phyloP scores from a whole-genome alignment of 2,888 invertebrate species.

The Volucella zonaria region DNA sequence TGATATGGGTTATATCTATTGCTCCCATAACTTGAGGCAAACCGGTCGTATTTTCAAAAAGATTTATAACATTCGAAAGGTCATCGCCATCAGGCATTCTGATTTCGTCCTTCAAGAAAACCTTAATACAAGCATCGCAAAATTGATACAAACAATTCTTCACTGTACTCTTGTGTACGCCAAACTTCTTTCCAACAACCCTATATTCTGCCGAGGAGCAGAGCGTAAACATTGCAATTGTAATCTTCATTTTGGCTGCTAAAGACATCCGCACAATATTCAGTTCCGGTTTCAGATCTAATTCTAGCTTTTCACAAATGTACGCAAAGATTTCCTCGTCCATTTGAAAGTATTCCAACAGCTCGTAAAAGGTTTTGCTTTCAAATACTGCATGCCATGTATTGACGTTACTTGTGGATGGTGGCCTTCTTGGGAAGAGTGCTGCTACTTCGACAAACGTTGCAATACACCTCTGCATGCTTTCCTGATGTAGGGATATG shows the following conservation, averaged over 20 bases:
- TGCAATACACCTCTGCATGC: no score
- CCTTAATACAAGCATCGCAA: slow-evolving; percentile 75
- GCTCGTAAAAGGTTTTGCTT: no score
- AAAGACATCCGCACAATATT: slow-evolving; percentile 50
- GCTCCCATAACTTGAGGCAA: slow-evolving; percentile 30
- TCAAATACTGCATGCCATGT: no score
- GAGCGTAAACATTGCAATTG: slow-evolving; percentile 73
- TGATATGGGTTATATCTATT: slow-evolving; percentile 29
- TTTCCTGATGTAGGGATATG: no score
- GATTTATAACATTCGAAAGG: slow-evolving; percentile 47
- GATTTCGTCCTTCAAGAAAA: slow-evolving; percentile 74
- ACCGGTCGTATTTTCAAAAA: slow-evolving; percentile 14
- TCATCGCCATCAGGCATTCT: slow-evolving; percentile 76
- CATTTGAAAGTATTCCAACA: not conserved
- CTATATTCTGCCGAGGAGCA: slow-evolving; percentile 74
- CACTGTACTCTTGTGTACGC: slow-evolving; percentile 74
- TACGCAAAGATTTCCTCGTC: not conserved
- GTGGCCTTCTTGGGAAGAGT: no score
- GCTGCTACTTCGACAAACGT: no score
- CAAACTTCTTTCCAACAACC: slow-evolving; percentile 74
- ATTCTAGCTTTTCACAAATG: slow-evolving; percentile 34
- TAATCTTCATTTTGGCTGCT: slow-evolving; percentile 71
- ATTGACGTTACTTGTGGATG: no score
- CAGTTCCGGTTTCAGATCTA: slow-evolving; percentile 15
- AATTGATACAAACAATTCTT: slow-evolving; percentile 75